phyloP scores from a whole-genome alignment of 2,888 invertebrate species.

The Ditula angustiorana region DNA sequence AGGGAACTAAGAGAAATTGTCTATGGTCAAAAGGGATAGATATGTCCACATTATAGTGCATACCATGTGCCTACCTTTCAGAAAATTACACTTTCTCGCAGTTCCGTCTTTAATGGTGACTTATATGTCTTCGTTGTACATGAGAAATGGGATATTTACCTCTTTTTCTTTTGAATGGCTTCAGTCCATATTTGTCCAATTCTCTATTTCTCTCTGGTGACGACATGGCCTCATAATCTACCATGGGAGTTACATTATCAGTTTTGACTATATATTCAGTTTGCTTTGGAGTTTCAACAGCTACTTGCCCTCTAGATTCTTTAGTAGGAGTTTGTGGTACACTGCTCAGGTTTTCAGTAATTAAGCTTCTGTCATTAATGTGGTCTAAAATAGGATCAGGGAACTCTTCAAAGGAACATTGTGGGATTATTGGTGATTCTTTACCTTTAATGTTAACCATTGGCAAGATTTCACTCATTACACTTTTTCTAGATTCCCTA shows the following conservation, averaged over 20 bases:
- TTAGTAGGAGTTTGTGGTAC: conserved; percentile 23
- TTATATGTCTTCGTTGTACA: too few relatives aligned
- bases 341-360: conserved; percentile 25
- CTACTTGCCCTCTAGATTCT: conserved; percentile 20
- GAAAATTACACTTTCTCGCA: too few relatives aligned
- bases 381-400: not conserved
- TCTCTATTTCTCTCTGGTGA: conserved; percentile 85
- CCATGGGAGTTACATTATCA: conserved; percentile 84
- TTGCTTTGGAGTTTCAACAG: conserved; percentile 68
- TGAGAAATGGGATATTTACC: conserved; percentile 66
- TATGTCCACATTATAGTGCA: too few relatives aligned
- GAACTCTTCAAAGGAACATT: conserved; percentile 15
- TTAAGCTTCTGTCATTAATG: conserved; percentile 14
- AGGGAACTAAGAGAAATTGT: too few relatives aligned
- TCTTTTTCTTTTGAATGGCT: conserved; percentile 87
- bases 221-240: conserved; percentile 84
- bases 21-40: too few relatives aligned
- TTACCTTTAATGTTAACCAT: conserved; percentile 49
- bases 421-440: conserved; percentile 12
- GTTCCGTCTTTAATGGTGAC: too few relatives aligned
- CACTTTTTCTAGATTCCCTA: conserved; percentile 12
- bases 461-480: conserved; percentile 50
- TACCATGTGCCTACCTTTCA: too few relatives aligned
- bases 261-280: conserved; percentile 82
- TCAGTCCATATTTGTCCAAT: conserved; percentile 88